phyloP scores from a whole-genome alignment of 2,797 vertebrate species.

The Lepus townsendii region DNA sequence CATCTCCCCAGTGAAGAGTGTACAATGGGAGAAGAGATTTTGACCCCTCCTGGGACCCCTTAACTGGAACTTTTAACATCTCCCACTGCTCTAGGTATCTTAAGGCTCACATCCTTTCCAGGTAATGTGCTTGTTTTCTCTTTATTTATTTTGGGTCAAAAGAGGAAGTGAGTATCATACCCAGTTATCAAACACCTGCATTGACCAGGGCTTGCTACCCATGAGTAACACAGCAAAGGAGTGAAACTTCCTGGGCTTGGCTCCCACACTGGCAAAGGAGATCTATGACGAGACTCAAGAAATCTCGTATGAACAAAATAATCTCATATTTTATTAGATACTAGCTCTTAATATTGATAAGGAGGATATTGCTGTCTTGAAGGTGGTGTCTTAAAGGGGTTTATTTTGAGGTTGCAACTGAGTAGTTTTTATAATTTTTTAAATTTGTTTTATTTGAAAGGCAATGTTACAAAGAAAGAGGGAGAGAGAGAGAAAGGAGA shows the following conservation, averaged over 20 bases:
- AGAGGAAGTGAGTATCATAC: neutral
- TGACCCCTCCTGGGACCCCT: neutral
- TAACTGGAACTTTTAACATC: neutral
- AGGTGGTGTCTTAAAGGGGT: neutral
- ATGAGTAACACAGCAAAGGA: neutral
- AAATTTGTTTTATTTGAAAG: too few species aligned
- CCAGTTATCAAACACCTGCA: neutral
- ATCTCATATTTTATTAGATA: neutral
- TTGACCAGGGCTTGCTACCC: neutral
- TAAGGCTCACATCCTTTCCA: neutral
- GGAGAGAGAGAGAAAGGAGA: too few species aligned
- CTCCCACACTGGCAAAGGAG: neutral
- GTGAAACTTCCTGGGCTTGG: slow-evolving; percentile 22
- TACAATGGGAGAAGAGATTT: neutral
- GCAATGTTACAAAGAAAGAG: too few species aligned
- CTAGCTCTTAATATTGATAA: neutral
- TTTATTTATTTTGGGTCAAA: neutral
- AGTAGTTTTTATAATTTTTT: neutral
- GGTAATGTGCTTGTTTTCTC: neutral
- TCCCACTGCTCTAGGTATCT: neutral
- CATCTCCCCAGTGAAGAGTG: neutral
- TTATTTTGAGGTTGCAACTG: neutral
- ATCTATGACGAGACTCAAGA: neutral
- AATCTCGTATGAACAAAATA: neutral
- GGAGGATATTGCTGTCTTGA: neutral